Conservation (phyloP, 2,113 vertebrate genomes). For the Okapia johnstoni region DNA sequence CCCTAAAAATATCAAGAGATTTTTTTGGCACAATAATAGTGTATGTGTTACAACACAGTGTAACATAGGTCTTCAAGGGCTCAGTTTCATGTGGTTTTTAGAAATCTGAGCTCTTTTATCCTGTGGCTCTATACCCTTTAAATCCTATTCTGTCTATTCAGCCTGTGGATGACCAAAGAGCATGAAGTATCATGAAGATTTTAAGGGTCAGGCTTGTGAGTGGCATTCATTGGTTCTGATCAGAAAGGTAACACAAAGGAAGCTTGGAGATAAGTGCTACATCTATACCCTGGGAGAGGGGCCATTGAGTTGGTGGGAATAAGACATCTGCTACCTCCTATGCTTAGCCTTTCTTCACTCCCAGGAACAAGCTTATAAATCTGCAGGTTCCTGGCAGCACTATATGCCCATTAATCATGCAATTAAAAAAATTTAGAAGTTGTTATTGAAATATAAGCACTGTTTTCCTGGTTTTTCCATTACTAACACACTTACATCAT, state of each 20-base stretch:
- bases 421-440: background rate
- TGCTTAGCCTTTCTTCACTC: background rate
- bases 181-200: background rate
- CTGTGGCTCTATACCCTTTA: background rate
- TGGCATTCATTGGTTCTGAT: background rate
- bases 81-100: background rate
- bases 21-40: background rate
- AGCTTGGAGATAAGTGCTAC: background rate
- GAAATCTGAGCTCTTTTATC: background rate
- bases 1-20: background rate
- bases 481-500: background rate
- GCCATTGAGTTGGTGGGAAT: rapidly evolving
- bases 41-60: background rate
- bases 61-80: background rate
- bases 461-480: background rate
- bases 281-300: background rate
- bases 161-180: background rate
- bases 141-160: background rate
- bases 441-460: background rate
- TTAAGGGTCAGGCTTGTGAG: background rate
- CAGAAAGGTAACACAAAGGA: background rate
- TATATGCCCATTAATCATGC: background rate
- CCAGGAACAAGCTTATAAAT: background rate
- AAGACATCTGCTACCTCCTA: background rate
- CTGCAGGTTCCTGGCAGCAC: background rate